Evolutionary conservation across 2,113 vertebrate genomes (phyloP).

Genomic region (Mirounga angustirostris): DNA sequence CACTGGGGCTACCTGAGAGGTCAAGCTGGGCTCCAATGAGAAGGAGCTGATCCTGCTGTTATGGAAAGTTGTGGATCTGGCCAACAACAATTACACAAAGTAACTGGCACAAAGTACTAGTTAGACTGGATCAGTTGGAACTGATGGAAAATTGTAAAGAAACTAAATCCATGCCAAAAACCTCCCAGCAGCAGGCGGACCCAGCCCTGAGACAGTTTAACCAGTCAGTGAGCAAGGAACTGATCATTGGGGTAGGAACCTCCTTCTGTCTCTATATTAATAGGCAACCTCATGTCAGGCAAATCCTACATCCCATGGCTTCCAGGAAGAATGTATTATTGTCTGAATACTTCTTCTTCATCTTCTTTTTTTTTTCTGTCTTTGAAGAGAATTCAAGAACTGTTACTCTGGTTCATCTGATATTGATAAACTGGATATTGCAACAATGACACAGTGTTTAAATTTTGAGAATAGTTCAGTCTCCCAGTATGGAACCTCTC

Average conservation of each 20-base stretch:
- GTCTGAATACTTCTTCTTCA: constrained; percentile 50
- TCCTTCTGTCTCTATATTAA: constrained; percentile 95
- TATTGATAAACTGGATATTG: constrained; percentile 89
- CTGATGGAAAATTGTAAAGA: constrained; percentile 90
- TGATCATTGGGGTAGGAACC: constrained; percentile 93
- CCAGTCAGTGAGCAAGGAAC: constrained; percentile 93
- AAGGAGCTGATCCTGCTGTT: constrained; percentile 92
- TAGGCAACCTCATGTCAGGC: constrained; percentile 94
- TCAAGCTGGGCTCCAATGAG: constrained; percentile 94
- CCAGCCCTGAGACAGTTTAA: constrained; percentile 93
- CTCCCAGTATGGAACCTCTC: constrained; percentile 84
- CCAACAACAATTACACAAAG: constrained; percentile 82
- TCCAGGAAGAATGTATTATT: constrained; percentile 91
- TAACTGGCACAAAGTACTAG: constrained; percentile 85
- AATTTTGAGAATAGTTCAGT: constrained; percentile 85
- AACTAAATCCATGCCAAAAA: constrained; percentile 87
- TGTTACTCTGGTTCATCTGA: constrained; percentile 91
- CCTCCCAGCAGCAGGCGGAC: constrained; percentile 87
- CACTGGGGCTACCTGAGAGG: constrained; percentile 90
- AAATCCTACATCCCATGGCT: constrained; percentile 95
- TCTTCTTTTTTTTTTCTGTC: constrained; percentile 75
- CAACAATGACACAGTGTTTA: constrained; percentile 90
- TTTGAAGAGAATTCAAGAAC: constrained; percentile 96
- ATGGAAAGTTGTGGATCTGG: constrained; percentile 94
- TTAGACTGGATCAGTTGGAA: constrained; percentile 88